phyloP scores from a whole-genome alignment of 2,888 invertebrate genomes.

The Nemapogon koenigi region DNA sequence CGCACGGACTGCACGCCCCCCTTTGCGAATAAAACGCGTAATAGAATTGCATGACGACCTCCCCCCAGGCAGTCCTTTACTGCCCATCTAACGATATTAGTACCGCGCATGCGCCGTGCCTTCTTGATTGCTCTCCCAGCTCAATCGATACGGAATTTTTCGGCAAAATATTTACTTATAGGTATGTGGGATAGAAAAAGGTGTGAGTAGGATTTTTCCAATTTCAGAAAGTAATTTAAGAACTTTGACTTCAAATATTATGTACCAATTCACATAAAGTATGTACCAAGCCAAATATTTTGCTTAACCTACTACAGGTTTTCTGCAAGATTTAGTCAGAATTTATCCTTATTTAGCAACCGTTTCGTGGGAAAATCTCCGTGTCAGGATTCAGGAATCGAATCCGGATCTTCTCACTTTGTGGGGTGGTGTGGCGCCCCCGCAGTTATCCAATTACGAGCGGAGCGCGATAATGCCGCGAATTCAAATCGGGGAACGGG shows the following conservation, averaged over 20 bases:
- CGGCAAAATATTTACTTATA: constrained; percentile 3
- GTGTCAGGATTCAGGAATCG: no score
- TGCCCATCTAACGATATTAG: constrained; percentile 55
- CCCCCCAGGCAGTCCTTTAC: constrained; percentile 23
- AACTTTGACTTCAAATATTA: no score
- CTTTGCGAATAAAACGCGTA: constrained; percentile 58
- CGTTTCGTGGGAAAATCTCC: no score
- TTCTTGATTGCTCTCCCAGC: constrained; percentile 4
- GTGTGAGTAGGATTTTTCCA: no score
- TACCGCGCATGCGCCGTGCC: constrained; percentile 44
- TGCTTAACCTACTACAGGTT: no score
- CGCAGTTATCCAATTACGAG: constrained; percentile 63
- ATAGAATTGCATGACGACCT: constrained; percentile 54
- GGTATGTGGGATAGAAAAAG: no score
- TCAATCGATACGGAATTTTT: constrained; percentile 11
- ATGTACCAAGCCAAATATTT: no score
- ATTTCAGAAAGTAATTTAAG: no score
- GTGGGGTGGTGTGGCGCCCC: constrained; percentile 35
- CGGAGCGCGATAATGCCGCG: constrained; percentile 60
- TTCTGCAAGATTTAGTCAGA: no score
- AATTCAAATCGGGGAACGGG: constrained; percentile 59
- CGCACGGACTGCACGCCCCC: constrained; percentile 27
- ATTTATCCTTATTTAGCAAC: no score
- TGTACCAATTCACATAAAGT: no score
- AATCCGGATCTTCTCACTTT: no score